A percentile compares a stretch with the other conserved stretches of the same genome.
Conservation (phyloP, 92 coral and sea anemone genomes). For the Porites evermanni region DNA sequence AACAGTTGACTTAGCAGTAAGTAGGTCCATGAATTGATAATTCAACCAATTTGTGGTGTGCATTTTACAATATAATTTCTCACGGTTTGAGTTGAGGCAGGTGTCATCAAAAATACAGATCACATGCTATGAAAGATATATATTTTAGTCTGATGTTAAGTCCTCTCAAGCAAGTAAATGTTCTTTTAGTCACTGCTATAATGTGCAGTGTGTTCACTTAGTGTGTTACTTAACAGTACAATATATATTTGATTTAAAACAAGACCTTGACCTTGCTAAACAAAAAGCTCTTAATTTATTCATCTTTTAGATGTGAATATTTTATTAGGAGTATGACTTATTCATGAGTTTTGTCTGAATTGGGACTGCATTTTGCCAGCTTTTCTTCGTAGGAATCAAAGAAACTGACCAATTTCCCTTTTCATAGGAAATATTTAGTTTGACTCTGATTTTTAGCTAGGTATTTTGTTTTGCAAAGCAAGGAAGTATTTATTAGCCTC, state of each 20-base stretch:
- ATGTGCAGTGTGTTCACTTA: too few relatives aligned
- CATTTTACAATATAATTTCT: background rate
- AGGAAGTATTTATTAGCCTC: background rate
- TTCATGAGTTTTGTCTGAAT: conserved; percentile 81
- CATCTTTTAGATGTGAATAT: background rate
- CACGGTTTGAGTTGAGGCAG: background rate
- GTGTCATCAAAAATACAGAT: background rate
- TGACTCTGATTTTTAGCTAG: background rate
- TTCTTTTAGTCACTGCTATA: background rate
- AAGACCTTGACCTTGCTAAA: conserved; percentile 38
- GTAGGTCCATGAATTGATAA: background rate
- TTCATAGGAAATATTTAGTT: background rate
- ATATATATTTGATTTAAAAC: background rate
- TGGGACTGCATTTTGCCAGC: background rate
- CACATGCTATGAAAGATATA: background rate
- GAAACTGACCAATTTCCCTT: background rate
- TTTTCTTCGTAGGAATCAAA: background rate
- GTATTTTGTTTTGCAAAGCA: background rate
- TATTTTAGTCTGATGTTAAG: background rate
- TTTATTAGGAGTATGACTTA: conserved; percentile 47
- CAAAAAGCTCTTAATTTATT: conserved; percentile 1
- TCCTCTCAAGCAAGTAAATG: background rate
- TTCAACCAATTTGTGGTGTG: background rate
- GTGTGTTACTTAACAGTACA: too few relatives aligned
- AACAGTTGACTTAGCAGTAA: too few relatives aligned